Conservation (phyloP, 2,113 vertebrate genomes). For the Passer montanus region DNA sequence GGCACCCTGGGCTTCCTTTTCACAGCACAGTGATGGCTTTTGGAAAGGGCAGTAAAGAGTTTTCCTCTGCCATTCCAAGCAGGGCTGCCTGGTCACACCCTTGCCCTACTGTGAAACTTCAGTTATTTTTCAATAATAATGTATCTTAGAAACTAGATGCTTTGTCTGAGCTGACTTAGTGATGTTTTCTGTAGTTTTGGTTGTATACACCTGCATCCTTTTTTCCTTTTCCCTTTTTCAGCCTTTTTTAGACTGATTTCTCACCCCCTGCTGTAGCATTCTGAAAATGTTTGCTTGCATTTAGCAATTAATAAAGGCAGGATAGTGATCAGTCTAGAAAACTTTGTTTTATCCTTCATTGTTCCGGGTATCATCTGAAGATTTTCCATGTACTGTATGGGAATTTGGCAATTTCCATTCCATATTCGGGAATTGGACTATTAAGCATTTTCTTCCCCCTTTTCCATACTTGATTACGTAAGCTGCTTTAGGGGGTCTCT, state of each 20-base stretch:
- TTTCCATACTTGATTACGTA: background rate
- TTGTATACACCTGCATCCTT: background rate
- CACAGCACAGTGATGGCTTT: background rate
- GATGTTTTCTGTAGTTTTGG: background rate
- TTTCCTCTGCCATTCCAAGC: background rate
- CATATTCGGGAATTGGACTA: background rate
- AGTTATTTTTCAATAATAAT: background rate
- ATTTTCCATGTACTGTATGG: background rate
- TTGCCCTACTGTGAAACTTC: background rate
- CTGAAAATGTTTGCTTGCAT: background rate
- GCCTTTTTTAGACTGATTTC: background rate
- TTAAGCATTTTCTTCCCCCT: accelerated
- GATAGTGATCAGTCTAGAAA: background rate
- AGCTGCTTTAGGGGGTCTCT: background rate
- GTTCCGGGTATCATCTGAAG: background rate
- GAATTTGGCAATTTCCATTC: background rate
- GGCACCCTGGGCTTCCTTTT: background rate
- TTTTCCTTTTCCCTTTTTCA: background rate
- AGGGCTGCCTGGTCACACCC: background rate
- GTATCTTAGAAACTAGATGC: background rate
- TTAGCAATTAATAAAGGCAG: background rate
- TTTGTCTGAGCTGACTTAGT: background rate
- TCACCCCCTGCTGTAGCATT: accelerated
- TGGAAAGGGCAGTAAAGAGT: background rate
- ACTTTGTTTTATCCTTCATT: background rate